phyloP scores from a whole-genome alignment of 2,888 invertebrate species.

The Phytoseiulus persimilis region DNA sequence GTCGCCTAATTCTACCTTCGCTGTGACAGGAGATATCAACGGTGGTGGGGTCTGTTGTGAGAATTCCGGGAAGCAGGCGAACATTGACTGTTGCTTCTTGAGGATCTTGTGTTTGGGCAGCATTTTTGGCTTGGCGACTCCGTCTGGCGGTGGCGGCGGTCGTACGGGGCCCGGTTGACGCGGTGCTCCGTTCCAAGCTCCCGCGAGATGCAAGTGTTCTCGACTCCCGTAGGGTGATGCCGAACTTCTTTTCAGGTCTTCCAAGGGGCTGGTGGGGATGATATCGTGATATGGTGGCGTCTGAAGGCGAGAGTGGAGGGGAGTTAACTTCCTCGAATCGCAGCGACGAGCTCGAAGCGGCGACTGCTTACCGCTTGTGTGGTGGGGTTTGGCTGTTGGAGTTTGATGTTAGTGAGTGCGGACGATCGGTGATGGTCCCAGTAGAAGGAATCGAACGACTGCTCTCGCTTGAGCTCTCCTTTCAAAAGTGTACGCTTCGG shows the following conservation, averaged over 20 bases:
- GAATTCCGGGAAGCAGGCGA: constrained; percentile 46
- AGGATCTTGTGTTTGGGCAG: constrained; percentile 46
- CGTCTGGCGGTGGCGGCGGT: constrained; percentile 11
- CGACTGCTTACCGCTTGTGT: constrained; percentile 41
- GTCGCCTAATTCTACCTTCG: constrained; percentile 29
- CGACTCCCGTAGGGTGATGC: constrained; percentile 45
- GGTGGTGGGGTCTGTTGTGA: constrained; percentile 42
- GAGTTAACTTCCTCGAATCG: not conserved
- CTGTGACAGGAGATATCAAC: constrained; percentile 20
- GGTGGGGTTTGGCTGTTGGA: constrained; percentile 41
- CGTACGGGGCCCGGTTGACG: not conserved
- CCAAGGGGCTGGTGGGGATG: not conserved
- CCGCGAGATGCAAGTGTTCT: constrained; percentile 44
- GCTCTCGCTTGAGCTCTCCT: constrained; percentile 46
- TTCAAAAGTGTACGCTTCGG: constrained; percentile 44
- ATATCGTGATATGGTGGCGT: not conserved
- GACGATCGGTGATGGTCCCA: constrained; percentile 45
- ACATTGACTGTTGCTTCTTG: constrained; percentile 47
- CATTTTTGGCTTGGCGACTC: constrained; percentile 43
- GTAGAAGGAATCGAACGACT: constrained; percentile 46
- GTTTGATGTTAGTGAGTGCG: constrained; percentile 37
- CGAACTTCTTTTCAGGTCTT: constrained; percentile 32
- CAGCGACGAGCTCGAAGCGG: too few relatives aligned
- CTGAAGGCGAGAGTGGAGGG: not conserved
- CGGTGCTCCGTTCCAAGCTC: constrained; percentile 44